Base-by-base conservation (phyloP, 1,140 invertebrate species). In the Delia radicum region DNA sequence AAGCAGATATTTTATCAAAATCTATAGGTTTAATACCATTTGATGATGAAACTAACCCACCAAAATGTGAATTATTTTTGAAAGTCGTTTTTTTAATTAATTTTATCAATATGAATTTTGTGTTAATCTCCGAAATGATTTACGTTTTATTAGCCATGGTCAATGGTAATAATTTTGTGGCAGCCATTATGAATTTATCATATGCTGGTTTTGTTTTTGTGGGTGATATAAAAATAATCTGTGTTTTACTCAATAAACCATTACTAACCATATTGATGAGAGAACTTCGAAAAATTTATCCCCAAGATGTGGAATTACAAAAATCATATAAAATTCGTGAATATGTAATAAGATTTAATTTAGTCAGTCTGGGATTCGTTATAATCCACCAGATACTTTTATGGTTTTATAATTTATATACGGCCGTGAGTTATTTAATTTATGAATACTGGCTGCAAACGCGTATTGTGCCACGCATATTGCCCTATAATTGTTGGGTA, bases 371-470 rank as follows among this genome's bases (percentile, higher is more conserved):
- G 46, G 80, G 80, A 8, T 82, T 82, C 31, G 79, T 80, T 6
- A 33, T 78, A 7, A 62, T 83, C 65, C 77, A 84, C 4, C 2
- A 81, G 75, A 21, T 85, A 15, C 73, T 82, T 6, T 79, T 82
- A 26, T 83, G 81, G 83, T 79, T 76, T 0, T 85, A 85, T 75
- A 85, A 85, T 74, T 74, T 83, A 1, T 82, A 81, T 31, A 81
- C 80, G 78, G 77, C 77, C 0, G 26, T 82, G 4, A 79, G 81
- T 62, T 85, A 81, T 74, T 31, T 84, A 18, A 76, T 85, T 24
- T 79, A 69, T 12, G 80, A 85, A 26, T 78, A 77, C 29, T 84
- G 80, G 82, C 48, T 83, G 48, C 75, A 74, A 6, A 8, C 71
- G 3, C 74, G 78, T 0, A 24, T 29, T 0, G 81, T 85, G 18